Conservation (phyloP, 2,888 invertebrate genomes). For the Digitonthophagus gazella region DNA sequence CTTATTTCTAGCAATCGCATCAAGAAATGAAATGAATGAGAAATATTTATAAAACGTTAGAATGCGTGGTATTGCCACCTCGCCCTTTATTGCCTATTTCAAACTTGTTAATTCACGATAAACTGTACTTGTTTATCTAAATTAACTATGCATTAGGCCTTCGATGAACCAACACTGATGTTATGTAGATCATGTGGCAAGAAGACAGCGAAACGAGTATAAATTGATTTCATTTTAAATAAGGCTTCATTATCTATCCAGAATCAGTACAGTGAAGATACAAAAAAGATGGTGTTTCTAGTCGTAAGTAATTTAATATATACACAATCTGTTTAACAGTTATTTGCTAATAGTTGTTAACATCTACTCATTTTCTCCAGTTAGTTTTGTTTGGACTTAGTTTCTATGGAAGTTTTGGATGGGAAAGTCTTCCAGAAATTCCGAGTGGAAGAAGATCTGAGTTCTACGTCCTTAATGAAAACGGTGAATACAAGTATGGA, state of each 20-base stretch:
- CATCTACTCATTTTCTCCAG: no score
- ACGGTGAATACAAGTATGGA: constrained; percentile 45
- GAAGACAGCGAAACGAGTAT: no score
- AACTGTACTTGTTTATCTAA: neutral
- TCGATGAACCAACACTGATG: neutral
- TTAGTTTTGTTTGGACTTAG: neutral
- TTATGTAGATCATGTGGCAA: neutral
- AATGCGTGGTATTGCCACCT: neutral
- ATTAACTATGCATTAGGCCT: neutral
- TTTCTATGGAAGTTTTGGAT: neutral
- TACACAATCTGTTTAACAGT: neutral
- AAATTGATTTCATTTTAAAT: neutral
- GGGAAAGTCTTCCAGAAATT: constrained; percentile 36
- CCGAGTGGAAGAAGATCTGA: constrained; percentile 44
- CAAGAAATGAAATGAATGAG: neutral
- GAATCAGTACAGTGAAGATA: neutral
- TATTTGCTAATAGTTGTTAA: neutral
- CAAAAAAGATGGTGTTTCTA: neutral
- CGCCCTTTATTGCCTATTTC: neutral
- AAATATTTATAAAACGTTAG: neutral
- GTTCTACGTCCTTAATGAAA: constrained; percentile 46
- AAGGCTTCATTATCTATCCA: neutral
- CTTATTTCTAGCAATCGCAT: neutral
- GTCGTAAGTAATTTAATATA: neutral
- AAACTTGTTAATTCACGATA: neutral